Evolutionary conservation across 2,888 invertebrate species (phyloP), one percentile per base, ranked within the genome.

Genomic region (Meiosimyza decipiens): DNA sequence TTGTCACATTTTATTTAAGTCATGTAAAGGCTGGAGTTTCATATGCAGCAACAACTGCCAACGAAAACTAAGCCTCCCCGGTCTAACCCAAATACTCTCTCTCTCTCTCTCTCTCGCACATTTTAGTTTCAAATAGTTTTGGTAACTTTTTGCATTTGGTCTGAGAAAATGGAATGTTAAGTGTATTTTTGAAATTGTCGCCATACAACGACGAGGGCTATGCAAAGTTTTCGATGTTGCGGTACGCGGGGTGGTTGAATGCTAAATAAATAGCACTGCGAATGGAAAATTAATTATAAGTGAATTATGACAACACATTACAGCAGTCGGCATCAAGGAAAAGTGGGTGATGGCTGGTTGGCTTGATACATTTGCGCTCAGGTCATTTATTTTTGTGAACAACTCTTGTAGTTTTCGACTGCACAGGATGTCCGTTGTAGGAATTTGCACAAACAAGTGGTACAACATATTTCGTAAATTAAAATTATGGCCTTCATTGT

Each of bases 271-370:
- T 69, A 51, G 15, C 50, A 62, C 47, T 62, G 52, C 11, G 63
- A 49, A 63, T 63, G 63, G 40, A 50, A 54, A 70, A 63, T 63
- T 70, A 70, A 70, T 70, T 70, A 54, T 52, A 49, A 28, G 57
- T 70, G 70, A 70, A 70, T 70, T 70, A 70, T 70, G 63, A 52
- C 60, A 51, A 40, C 51, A 64, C 51, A 51, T 64, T 50, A 64
- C 22, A n/a, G 40, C 9, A 40, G 40, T 40, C 40, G 40, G 40
- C 40, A 40, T 40, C 6, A 40, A 40, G 9, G 40, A 1, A 40
- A 40, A 9, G 40, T 40, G 40, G 40, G 40, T 40, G 40, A 40
- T 7, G 40, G 40, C 9, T 40, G 40, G 40, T 40, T 40, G 40
- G 40, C 9, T 40, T 40, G 40, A 40, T 40, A 40, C 40, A 40